A percentile compares a stretch with the other conserved stretches of the same genome.
phyloP scores from a whole-genome alignment of 2,113 vertebrate species.

The Narcine bancroftii region DNA sequence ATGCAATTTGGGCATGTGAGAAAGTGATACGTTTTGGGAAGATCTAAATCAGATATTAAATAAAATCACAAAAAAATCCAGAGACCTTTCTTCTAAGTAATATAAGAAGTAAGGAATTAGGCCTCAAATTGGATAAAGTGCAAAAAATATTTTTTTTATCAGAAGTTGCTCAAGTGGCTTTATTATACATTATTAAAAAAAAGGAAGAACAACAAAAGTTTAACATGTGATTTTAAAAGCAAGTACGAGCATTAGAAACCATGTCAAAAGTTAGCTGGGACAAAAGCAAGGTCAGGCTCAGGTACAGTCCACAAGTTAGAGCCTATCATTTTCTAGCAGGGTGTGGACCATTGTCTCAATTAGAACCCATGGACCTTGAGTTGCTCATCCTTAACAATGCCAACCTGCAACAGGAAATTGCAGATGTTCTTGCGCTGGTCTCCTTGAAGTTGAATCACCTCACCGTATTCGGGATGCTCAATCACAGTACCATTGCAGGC shows the following conservation, averaged over 20 bases:
- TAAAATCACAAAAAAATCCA: too few species aligned
- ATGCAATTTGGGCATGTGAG: too few species aligned
- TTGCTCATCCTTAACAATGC: slow-evolving; percentile 94
- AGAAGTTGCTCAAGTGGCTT: slow-evolving; percentile 24
- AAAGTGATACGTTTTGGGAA: too few species aligned
- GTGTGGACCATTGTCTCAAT: slow-evolving; percentile 43
- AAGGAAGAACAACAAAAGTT: slow-evolving; percentile 16
- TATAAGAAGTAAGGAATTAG: too few species aligned
- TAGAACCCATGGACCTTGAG: slow-evolving; percentile 98
- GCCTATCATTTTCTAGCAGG: background rate
- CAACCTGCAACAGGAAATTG: slow-evolving; percentile 85
- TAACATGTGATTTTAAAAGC: background rate
- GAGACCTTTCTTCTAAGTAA: too few species aligned
- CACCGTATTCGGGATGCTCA: slow-evolving; percentile 94
- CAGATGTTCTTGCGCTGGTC: slow-evolving; percentile 96
- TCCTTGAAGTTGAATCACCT: slow-evolving; percentile 94
- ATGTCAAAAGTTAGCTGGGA: slow-evolving; percentile 18
- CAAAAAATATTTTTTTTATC: too few species aligned
- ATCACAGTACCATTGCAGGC: slow-evolving; percentile 98
- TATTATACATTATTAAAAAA: slow-evolving; percentile 36
- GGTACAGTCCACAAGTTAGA: slow-evolving; percentile 9
- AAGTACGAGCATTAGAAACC: slow-evolving; percentile 22
- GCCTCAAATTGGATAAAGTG: too few species aligned
- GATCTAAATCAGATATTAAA: too few species aligned
- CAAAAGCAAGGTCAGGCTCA: background rate